phyloP scores from a whole-genome alignment of 2,797 vertebrate genomes.

The Acrossocheilus fasciatus region DNA sequence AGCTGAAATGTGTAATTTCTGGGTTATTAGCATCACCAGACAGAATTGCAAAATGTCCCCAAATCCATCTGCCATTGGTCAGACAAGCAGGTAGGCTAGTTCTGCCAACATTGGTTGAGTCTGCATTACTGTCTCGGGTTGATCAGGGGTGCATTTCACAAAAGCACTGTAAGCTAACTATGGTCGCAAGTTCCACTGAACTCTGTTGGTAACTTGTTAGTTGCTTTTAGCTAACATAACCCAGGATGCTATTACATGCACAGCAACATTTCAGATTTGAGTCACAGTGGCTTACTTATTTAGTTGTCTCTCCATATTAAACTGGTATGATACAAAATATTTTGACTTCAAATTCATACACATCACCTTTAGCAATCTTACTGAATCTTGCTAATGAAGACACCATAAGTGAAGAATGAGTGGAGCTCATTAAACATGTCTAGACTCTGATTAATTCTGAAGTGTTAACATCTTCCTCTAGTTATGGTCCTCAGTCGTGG shows the following conservation, averaged over 20 bases:
- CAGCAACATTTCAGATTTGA: not conserved
- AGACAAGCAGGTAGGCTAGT: not conserved
- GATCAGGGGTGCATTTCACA: not conserved
- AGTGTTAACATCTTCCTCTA: not conserved
- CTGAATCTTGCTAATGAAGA: slow-evolving; percentile 38
- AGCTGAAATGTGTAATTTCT: not conserved
- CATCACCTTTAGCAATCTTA: slow-evolving; percentile 38
- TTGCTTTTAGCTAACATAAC: not conserved
- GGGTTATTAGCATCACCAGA: slow-evolving; percentile 7
- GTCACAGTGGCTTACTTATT: not conserved
- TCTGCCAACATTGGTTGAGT: not conserved
- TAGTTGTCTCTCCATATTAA: not conserved
- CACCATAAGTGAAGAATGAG: not conserved
- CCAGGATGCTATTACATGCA: not conserved
- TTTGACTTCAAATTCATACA: not conserved
- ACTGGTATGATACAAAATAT: not conserved
- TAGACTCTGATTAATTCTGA: slow-evolving; percentile 19
- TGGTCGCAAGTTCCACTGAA: not conserved
- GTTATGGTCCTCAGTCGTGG: not conserved
- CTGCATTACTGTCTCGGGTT: not conserved
- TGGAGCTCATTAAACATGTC: slow-evolving; percentile 29
- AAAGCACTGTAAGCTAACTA: not conserved
- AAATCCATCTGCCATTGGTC: not conserved
- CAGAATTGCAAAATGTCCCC: not conserved
- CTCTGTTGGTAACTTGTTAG: not conserved